Evolutionary conservation across 2,797 vertebrate genomes (phyloP), one percentile per base, ranked within the genome.

Genomic region (Pantherophis alleghaniensis): DNA sequence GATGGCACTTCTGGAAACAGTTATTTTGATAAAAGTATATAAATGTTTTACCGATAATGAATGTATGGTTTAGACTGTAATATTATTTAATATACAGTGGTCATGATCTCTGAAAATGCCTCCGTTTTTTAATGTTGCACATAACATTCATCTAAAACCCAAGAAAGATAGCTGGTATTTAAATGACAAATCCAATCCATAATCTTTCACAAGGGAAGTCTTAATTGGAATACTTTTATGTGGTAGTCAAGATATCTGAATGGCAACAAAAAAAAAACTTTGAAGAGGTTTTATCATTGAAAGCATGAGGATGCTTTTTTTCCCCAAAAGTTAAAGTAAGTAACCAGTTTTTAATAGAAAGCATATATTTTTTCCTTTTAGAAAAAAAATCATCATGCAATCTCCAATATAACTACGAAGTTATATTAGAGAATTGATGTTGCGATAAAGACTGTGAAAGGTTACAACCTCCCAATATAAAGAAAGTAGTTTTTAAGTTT

Each of bases 31-130:
- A 91, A 93, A 24, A 91, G 93, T 95, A 61, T 94, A 94, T 86
- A 95, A 93, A 95, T 86, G 90, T 95, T 94, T 92, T 95, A 88
- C 63, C 94, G 92, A 94, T 90, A 95, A 95, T 90, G 91, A 93
- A 93, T 92, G 95, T 92, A 69, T 56, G 91, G 92, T 96, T 97
- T 94, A 95, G 83, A 69, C 93, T 47, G 93, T 95, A 94, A 95
- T 91, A 95, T 93, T 61, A 95, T 96, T 96, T 95, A 74, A 56
- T 92, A 93, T 94, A 92, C 90, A 91, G 88, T 88, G 51, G 92
- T 88, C 7, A 0, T 2, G 95, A 93, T 51, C 89, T 63, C 94
- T 94, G 92, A 94, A 96, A 96, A 96, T 91, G 63, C 87, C 74
- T 91, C 92, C 96, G 93, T 94, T 90, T 69, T 86, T 47, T 86